These are phyloP conservation scores for Acanthacorydalis orientalis DNA, from an alignment of 2,888 invertebrate genomes.

Conservation along the genomic window DNA sequence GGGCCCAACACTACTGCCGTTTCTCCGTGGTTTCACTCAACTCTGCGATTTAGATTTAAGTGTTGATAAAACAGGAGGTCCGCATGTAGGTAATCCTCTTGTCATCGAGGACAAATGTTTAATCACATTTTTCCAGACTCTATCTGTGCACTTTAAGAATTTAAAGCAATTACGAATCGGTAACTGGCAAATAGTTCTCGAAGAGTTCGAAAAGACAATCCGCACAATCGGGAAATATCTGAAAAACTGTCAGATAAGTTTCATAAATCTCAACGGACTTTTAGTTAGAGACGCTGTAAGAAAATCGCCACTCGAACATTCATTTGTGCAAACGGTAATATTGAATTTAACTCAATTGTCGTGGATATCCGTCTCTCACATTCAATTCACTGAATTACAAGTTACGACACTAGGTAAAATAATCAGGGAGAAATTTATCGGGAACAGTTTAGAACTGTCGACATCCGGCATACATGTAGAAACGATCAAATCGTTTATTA, in stretches of 20 bases:
- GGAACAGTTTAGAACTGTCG: background rate
- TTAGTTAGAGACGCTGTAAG: background rate
- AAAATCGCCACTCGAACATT: background rate
- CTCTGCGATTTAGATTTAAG: slow-evolving; percentile 31
- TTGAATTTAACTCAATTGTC: background rate
- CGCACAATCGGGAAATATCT: slow-evolving; percentile 21
- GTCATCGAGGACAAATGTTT: slow-evolving; percentile 30
- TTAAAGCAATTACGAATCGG: slow-evolving; percentile 24
- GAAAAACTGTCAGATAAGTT: slow-evolving; percentile 23
- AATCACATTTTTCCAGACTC: slow-evolving; percentile 27
- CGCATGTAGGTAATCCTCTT: slow-evolving; percentile 22
- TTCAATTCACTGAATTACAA: background rate
- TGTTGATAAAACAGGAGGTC: slow-evolving; percentile 27
- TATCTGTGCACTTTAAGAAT: slow-evolving; percentile 26
- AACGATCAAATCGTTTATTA: background rate
- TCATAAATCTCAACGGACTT: slow-evolving; percentile 14
- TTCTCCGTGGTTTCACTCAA: slow-evolving; percentile 29
- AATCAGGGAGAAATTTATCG: background rate
- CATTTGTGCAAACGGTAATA: background rate
- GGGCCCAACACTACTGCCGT: slow-evolving; percentile 30
- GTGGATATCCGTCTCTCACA: background rate
- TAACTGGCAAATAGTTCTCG: slow-evolving; percentile 22
- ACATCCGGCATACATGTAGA: background rate
- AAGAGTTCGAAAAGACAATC: slow-evolving; percentile 23
- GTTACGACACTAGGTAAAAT: background rate